Evolutionary conservation across 2,113 vertebrate species (phyloP).

Genomic region (Melanotaenia duboulayi): DNA sequence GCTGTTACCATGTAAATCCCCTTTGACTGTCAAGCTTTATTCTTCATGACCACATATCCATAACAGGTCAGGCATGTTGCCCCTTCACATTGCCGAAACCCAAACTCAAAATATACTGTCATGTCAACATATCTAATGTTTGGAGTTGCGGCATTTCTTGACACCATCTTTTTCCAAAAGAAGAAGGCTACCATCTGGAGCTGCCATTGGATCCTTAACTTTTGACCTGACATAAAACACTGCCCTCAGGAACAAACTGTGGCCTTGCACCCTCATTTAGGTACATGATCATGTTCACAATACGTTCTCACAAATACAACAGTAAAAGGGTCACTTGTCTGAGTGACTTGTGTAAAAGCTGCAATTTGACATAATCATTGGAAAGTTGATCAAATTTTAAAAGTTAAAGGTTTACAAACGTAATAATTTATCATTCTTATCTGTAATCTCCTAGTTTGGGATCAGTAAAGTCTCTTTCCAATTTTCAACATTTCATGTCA

Average conservation of each 20-base stretch:
- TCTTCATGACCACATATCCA: conserved; percentile 9
- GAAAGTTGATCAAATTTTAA: too few relatives aligned
- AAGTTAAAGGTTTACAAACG: too few relatives aligned
- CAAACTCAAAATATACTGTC: conserved; percentile 41
- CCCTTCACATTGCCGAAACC: conserved; percentile 14
- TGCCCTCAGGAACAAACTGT: conserved; percentile 36
- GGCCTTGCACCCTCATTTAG: conserved; percentile 31
- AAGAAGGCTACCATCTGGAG: conserved; percentile 54
- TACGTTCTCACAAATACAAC: conserved; percentile 18
- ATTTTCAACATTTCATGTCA: too few relatives aligned
- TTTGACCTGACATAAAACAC: conserved; percentile 61
- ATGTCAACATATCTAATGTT: conserved; percentile 36
- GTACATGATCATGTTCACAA: not conserved
- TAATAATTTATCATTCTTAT: too few relatives aligned
- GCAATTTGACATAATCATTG: too few relatives aligned
- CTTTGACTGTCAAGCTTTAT: conserved; percentile 21
- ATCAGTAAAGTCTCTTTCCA: too few relatives aligned
- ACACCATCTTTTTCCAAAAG: conserved; percentile 60
- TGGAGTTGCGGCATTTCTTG: conserved; percentile 17
- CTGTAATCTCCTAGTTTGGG: too few relatives aligned
- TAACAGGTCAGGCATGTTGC: conserved; percentile 14
- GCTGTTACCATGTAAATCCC: not conserved
- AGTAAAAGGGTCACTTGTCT: conserved; percentile 31
- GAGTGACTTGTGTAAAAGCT: conserved; percentile 43
- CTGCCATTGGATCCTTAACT: conserved; percentile 27